These are phyloP conservation scores for Tetranychus urticae DNA, from an alignment of 1,140 invertebrate species.

Conservation along the genomic window DNA sequence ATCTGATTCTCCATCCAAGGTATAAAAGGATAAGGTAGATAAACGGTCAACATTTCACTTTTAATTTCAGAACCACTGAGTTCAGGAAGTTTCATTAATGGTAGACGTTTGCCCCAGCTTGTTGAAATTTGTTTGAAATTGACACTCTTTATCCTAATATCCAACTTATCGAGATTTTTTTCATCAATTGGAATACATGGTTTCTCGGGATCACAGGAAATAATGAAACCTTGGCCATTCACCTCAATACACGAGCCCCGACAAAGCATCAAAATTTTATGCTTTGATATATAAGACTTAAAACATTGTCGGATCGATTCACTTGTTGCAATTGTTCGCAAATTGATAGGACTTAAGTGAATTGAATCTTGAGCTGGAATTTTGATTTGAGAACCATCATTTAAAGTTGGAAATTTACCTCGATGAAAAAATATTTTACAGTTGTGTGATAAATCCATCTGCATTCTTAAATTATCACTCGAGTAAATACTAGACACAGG, in stretches of 20 bases:
- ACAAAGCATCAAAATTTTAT: neutral
- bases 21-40: neutral
- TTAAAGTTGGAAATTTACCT: too few species aligned
- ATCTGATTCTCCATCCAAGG: neutral
- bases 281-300: neutral
- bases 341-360: neutral
- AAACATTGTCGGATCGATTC: neutral
- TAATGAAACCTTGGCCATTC: neutral
- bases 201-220: neutral
- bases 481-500: neutral
- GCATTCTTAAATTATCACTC: neutral
- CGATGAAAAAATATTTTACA: neutral
- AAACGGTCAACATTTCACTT: too few species aligned
- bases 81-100: neutral
- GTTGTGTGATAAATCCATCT: neutral
- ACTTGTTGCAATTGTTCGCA: neutral
- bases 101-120: neutral
- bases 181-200: neutral
- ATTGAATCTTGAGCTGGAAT: neutral
- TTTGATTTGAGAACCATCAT: neutral
- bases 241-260: neutral
- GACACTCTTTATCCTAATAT: neutral
- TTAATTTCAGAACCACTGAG: too few species aligned
- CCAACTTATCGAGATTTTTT: neutral
- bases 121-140: neutral